A percentile compares a stretch with the other conserved stretches of the same genome.
These are phyloP conservation scores for Melanotaenia duboulayi DNA, from an alignment of 2,113 vertebrate genomes.

Conservation along the genomic window DNA sequence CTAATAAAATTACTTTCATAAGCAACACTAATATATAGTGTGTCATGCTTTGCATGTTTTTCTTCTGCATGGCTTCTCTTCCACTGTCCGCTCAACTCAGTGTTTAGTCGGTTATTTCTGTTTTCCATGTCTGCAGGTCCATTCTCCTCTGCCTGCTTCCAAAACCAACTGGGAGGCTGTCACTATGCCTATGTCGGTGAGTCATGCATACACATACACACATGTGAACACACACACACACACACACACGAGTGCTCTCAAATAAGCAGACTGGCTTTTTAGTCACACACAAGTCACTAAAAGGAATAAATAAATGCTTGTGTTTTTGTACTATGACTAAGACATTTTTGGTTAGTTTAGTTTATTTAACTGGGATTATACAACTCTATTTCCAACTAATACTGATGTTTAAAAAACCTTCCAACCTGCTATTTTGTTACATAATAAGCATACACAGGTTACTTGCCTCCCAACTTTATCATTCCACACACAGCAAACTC, in stretches of 20 bases:
- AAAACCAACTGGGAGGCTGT: conserved; percentile 71
- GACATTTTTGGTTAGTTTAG: not conserved
- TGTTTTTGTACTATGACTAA: not conserved
- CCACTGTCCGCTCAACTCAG: not conserved
- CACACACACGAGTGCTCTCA: not conserved
- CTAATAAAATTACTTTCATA: not conserved
- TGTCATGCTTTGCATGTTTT: not conserved
- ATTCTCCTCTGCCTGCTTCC: conserved; percentile 51
- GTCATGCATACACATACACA: conserved; percentile 19
- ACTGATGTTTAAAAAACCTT: not conserved
- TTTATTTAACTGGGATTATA: not conserved
- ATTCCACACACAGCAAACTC: not conserved
- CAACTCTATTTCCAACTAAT: not conserved
- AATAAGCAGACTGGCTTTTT: not conserved
- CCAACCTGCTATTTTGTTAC: not conserved
- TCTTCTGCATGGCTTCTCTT: not conserved
- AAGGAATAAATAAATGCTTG: not conserved
- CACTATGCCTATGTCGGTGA: conserved; percentile 61
- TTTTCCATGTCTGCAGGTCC: conserved; percentile 39
- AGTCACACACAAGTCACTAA: not conserved
- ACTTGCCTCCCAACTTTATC: not conserved
- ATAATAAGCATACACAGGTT: not conserved
- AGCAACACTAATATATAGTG: not conserved
- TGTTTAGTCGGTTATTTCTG: not conserved
- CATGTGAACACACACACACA: not conserved